Conservation (phyloP, 1,140 invertebrate species). For the Patella vulgata region DNA sequence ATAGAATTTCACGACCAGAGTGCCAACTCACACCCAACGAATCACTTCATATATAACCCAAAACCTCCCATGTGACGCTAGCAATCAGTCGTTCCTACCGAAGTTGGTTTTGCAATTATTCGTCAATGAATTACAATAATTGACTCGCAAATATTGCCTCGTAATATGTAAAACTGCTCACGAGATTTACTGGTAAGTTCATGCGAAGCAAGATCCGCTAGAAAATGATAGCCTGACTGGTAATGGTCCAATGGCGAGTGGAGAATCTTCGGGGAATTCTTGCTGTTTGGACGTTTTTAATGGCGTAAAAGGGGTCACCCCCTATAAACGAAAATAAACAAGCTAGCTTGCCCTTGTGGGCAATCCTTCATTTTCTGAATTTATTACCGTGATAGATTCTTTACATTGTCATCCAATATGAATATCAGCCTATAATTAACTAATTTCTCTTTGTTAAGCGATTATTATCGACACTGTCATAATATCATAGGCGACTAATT, state of each 20-base stretch:
- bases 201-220: constrained; percentile 6
- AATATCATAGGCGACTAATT: too few species aligned
- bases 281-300: constrained; percentile 2
- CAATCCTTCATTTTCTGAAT: too few species aligned
- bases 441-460: too few species aligned
- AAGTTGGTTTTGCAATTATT: constrained; percentile 11
- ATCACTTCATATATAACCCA: background rate
- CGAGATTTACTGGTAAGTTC: constrained; percentile 11
- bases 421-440: too few species aligned
- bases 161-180: constrained; percentile 9
- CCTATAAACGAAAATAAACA: background rate
- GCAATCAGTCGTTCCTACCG: constrained; percentile 4
- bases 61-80: constrained; percentile 2
- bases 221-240: constrained; percentile 7
- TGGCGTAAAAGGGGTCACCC: background rate
- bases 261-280: background rate
- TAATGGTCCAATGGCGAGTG: constrained; percentile 9
- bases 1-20: constrained; percentile 6
- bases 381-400: too few species aligned
- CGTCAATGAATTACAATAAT: constrained; percentile 13
- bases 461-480: too few species aligned
- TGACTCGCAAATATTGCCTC: constrained; percentile 6
- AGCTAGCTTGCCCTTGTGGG: too few species aligned
- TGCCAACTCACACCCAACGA: background rate
- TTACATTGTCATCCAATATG: too few species aligned